Percentiles rank a stretch among this genome's conserved stretches.
These are phyloP conservation scores for Takifugu ocellatus DNA, from an alignment of 2,797 vertebrate species.

Conservation along the genomic window DNA sequence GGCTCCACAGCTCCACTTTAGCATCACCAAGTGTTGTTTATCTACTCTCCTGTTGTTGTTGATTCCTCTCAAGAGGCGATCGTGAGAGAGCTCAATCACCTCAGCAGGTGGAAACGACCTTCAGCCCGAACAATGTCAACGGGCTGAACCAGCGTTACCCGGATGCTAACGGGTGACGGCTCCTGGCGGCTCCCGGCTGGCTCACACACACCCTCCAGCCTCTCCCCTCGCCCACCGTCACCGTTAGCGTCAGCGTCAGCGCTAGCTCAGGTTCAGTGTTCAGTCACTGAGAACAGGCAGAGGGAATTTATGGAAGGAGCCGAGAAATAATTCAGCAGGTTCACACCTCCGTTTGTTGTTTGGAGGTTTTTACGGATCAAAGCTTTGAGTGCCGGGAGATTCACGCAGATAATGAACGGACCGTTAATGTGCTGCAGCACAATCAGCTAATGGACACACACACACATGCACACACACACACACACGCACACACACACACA, in stretches of 20 bases:
- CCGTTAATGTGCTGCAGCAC: slow-evolving; percentile 94
- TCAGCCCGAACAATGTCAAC: too few relatives aligned
- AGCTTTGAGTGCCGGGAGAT: slow-evolving; percentile 55
- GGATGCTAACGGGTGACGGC: too few relatives aligned
- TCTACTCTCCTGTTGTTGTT: too few relatives aligned
- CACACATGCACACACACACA: slow-evolving; percentile 14
- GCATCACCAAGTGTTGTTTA: too few relatives aligned
- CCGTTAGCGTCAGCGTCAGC: too few relatives aligned
- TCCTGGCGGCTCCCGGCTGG: too few relatives aligned
- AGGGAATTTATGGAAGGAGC: slow-evolving; percentile 33
- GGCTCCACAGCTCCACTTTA: too few relatives aligned
- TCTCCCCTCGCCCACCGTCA: background rate
- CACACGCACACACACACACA: slow-evolving; percentile 21
- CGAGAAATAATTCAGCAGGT: slow-evolving; percentile 41
- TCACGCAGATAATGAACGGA: slow-evolving; percentile 84
- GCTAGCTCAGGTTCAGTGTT: slow-evolving; percentile 7
- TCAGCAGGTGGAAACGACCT: too few relatives aligned
- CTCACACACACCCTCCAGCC: too few relatives aligned
- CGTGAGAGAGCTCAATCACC: too few relatives aligned
- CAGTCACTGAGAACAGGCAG: slow-evolving; percentile 21
- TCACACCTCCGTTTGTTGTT: slow-evolving; percentile 48
- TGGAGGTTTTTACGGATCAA: slow-evolving; percentile 51
- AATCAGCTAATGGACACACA: slow-evolving; percentile 86
- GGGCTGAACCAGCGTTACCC: too few relatives aligned
- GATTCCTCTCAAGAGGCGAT: too few relatives aligned